A percentile compares a stretch with the other conserved stretches of the same genome.
phyloP scores from a whole-genome alignment of 2,113 vertebrate species.

The Aepyceros melampus region DNA sequence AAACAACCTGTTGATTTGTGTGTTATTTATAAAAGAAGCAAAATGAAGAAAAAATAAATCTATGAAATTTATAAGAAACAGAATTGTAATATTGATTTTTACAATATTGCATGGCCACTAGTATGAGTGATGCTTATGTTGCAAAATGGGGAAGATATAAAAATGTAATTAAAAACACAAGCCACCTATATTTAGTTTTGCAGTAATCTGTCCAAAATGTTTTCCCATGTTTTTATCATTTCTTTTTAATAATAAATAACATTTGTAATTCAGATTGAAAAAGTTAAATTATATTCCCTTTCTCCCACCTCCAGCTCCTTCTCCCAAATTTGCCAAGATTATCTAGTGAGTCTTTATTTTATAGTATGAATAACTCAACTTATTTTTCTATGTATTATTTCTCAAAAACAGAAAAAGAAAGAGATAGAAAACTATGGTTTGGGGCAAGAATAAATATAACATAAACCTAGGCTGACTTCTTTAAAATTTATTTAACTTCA shows the following conservation, averaged over 20 bases:
- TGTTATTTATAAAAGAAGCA: background rate
- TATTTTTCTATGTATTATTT: background rate
- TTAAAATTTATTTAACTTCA: background rate
- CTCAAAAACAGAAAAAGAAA: background rate
- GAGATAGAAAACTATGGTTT: background rate
- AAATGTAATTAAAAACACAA: background rate
- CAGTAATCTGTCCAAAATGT: background rate
- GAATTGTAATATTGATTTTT: background rate
- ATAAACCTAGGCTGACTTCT: background rate
- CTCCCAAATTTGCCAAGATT: background rate
- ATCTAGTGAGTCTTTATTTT: background rate
- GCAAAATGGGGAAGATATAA: background rate
- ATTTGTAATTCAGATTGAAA: background rate
- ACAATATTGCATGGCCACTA: background rate
- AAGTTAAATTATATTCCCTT: background rate
- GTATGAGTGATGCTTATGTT: background rate
- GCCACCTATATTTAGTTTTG: background rate
- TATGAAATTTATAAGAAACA: background rate
- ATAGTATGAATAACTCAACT: background rate
- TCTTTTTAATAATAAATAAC: background rate
- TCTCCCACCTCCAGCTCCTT: background rate
- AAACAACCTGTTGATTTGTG: background rate
- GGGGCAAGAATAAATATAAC: background rate
- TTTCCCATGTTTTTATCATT: background rate
- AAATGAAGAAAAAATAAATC: background rate